Evolutionary conservation across 2,797 vertebrate species (phyloP).

Genomic region (Todus mexicanus): DNA sequence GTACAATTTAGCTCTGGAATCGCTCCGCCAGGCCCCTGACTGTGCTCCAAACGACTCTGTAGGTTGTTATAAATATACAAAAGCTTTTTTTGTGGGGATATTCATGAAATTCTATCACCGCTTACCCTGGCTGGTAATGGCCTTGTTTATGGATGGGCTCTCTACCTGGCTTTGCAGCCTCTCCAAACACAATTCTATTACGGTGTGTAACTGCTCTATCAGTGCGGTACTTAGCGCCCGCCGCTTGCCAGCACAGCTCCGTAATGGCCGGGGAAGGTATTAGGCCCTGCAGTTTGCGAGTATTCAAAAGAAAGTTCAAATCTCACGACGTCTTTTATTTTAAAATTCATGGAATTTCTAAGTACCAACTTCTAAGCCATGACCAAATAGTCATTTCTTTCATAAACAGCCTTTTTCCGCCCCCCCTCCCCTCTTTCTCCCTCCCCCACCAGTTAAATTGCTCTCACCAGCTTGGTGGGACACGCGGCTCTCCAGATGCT

Average conservation of each 20-base stretch:
- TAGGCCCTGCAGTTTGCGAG: not conserved
- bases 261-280: slow-evolving; percentile 43
- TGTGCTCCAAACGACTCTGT: slow-evolving; percentile 33
- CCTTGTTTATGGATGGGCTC: slow-evolving; percentile 58
- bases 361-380: slow-evolving; percentile 37
- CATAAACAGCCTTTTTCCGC: not conserved
- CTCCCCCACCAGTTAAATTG: not conserved
- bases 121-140: slow-evolving; percentile 55
- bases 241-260: slow-evolving; percentile 21
- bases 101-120: slow-evolving; percentile 57
- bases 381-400: slow-evolving; percentile 8
- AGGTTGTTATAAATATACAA: slow-evolving; percentile 57
- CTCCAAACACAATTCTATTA: slow-evolving; percentile 57
- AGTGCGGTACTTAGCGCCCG: not conserved
- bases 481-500: not conserved
- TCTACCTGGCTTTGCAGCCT: slow-evolving; percentile 43
- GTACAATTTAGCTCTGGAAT: not conserved
- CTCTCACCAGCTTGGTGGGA: not conserved
- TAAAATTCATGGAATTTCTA: slow-evolving; percentile 71
- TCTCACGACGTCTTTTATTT: slow-evolving; percentile 41
- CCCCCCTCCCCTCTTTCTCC: too few species aligned
- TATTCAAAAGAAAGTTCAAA: slow-evolving; percentile 45
- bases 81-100: slow-evolving; percentile 53
- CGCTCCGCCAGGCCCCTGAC: slow-evolving; percentile 13
- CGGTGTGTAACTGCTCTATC: slow-evolving; percentile 49